phyloP scores from a whole-genome alignment of 92 coral and sea anemone genomes.

The Pocillopora meandrina region DNA sequence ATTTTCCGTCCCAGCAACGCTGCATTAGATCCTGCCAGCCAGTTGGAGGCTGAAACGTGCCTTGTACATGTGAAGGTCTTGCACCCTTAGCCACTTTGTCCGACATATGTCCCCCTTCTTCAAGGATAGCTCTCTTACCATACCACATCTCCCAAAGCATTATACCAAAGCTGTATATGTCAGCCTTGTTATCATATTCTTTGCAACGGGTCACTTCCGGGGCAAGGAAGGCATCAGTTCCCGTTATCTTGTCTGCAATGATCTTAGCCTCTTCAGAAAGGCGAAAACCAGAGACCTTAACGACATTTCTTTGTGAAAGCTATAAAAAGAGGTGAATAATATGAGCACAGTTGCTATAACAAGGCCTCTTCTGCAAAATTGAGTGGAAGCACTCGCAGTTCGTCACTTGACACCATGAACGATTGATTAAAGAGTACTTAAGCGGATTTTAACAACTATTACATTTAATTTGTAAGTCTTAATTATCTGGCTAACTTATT shows the following conservation, averaged over 20 bases:
- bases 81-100: not conserved
- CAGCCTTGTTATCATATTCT: conserved; percentile 17
- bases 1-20: conserved; percentile 24
- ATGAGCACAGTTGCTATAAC: not conserved
- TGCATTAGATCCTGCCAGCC: conserved; percentile 8
- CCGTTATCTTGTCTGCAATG: not conserved
- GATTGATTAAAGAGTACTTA: no score
- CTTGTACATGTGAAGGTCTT: conserved; percentile 2
- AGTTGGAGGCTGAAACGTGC: not conserved
- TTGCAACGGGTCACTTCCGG: conserved; percentile 33
- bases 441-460: no score
- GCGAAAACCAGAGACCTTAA: conserved; percentile 36
- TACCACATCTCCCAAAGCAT: conserved; percentile 56
- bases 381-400: no score
- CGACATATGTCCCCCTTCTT: conserved; percentile 18
- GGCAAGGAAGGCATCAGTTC: conserved; percentile 37
- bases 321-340: not conserved
- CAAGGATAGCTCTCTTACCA: conserved; percentile 30
- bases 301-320: not conserved
- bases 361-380: not conserved
- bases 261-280: not conserved
- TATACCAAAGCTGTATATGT: conserved; percentile 27
- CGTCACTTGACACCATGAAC: no score
- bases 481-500: no score
- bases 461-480: no score